These are phyloP conservation scores for Forbesichthys papilliferus DNA, from an alignment of 2,113 vertebrate species.

Conservation along the genomic window DNA sequence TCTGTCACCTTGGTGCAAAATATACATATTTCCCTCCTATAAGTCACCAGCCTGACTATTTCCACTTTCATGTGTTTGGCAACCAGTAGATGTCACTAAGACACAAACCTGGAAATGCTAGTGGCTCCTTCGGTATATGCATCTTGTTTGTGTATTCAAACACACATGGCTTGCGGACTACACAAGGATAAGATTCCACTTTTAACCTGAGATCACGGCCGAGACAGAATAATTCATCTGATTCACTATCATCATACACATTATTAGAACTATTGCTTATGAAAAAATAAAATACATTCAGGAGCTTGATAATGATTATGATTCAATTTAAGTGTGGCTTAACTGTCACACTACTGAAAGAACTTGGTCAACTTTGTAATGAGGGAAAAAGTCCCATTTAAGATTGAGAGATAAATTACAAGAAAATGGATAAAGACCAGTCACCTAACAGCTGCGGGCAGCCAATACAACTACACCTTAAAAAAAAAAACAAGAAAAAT, in stretches of 20 bases:
- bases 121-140: not conserved
- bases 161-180: not conserved
- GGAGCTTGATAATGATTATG: not conserved
- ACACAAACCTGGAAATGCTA: conserved; percentile 29
- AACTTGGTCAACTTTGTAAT: not conserved
- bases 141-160: not conserved
- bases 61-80: not conserved
- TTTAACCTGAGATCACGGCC: conserved; percentile 48
- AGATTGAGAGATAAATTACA: not conserved
- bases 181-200: conserved; percentile 6
- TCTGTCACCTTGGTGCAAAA: conserved; percentile 4
- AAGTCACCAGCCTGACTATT: not conserved
- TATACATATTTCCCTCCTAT: conserved; percentile 6
- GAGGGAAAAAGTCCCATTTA: conserved; percentile 3
- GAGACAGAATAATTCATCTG: not conserved
- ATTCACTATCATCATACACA: not conserved
- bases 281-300: not conserved
- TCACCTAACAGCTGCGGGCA: not conserved
- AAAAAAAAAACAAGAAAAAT: not conserved
- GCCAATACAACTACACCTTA: conserved; percentile 8
- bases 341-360: conserved; percentile 1
- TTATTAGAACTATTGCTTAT: not conserved
- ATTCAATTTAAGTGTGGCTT: conserved; percentile 2
- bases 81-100: conserved; percentile 63
- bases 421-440: not conserved